Evolutionary conservation across 1,140 invertebrate genomes (phyloP).

Genomic region (Leptopilina boulardi): DNA sequence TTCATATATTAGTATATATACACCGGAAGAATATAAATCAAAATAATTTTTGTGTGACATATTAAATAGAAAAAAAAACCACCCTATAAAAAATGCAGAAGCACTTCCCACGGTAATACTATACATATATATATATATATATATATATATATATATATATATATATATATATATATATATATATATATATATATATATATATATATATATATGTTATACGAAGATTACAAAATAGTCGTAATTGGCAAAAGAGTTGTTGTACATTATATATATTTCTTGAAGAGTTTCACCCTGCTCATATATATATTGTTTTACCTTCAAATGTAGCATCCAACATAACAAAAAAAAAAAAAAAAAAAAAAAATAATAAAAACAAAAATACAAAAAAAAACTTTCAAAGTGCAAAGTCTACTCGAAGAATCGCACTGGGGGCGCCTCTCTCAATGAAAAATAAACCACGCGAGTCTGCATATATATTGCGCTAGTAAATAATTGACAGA

Average conservation of each 20-base stretch:
- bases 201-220: too few species aligned
- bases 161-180: too few species aligned
- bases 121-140: too few species aligned
- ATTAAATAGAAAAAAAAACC: not conserved
- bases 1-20: too few species aligned
- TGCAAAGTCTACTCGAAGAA: not conserved
- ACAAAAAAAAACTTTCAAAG: not conserved
- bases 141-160: too few species aligned
- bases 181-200: too few species aligned
- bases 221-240: constrained; percentile 23
- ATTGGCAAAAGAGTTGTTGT: constrained; percentile 15
- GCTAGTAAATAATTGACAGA: constrained; percentile 60
- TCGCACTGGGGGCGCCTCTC: constrained; percentile 12
- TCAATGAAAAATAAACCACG: constrained; percentile 20
- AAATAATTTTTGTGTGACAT: not conserved
- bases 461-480: constrained; percentile 49
- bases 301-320: constrained; percentile 1
- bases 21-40: not conserved
- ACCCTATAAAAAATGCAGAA: not conserved
- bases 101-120: not conserved
- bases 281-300: constrained; percentile 7
- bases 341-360: not conserved
- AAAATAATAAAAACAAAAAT: not conserved
- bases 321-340: not conserved
- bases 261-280: not conserved